Conservation (phyloP, 2,888 invertebrate species). For the Drosophila fungiperda region DNA sequence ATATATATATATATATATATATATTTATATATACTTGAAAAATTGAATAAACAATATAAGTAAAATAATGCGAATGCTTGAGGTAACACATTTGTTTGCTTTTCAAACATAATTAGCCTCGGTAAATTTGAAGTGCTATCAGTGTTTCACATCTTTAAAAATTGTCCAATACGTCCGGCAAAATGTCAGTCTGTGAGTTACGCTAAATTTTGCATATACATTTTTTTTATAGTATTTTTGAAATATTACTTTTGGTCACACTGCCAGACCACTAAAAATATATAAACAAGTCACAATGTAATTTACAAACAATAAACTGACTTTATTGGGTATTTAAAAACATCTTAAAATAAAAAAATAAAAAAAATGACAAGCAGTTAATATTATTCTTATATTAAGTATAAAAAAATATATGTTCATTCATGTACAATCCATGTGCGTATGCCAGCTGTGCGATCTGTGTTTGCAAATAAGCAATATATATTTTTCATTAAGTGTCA, state of each 20-base stretch:
- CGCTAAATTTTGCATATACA: not conserved
- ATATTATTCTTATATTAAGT: not conserved
- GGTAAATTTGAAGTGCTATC: not conserved
- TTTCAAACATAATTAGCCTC: not conserved
- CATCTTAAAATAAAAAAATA: not conserved
- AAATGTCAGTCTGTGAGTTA: not conserved
- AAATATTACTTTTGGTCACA: constrained; percentile 16
- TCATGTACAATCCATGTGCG: not conserved
- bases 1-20: too few relatives aligned
- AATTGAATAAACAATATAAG: not conserved
- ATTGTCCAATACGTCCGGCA: not conserved
- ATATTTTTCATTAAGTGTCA: constrained; percentile 1
- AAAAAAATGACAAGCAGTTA: not conserved
- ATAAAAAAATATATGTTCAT: not conserved
- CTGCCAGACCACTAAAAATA: not conserved
- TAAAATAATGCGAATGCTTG: not conserved
- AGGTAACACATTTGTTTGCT: not conserved
- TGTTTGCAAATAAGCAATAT: constrained; percentile 3
- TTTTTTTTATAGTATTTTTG: constrained; percentile 7
- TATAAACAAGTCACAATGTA: constrained; percentile 6
- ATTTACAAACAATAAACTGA: not conserved
- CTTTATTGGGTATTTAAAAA: not conserved
- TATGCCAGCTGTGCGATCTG: not conserved
- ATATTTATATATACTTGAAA: not conserved
- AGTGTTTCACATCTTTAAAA: not conserved